Conservation (phyloP, 2,113 vertebrate species). For the Coptodon bakossiorum region DNA sequence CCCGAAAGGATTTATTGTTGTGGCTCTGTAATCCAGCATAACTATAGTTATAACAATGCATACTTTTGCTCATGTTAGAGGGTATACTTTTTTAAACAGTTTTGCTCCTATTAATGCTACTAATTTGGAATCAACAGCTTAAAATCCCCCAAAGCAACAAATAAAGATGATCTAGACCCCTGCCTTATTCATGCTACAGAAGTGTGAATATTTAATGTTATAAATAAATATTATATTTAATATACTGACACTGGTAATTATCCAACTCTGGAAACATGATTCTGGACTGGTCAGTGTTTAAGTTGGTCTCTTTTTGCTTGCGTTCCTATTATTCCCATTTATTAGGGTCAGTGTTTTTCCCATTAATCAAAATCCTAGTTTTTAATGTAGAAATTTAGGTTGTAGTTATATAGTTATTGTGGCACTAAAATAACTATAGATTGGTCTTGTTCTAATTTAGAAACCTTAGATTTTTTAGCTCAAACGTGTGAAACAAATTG, state of each 20-base stretch:
- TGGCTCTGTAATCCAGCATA: not conserved
- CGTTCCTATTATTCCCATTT: not conserved
- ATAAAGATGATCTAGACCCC: not conserved
- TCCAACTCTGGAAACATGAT: not conserved
- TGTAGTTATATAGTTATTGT: not conserved
- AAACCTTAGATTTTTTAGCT: not conserved
- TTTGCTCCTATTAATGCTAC: not conserved
- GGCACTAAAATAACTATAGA: not conserved
- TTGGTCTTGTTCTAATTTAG: not conserved
- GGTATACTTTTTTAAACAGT: not conserved
- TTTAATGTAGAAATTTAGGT: not conserved
- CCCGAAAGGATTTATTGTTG: not conserved
- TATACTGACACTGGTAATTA: not conserved
- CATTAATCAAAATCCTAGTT: not conserved
- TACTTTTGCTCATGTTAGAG: not conserved
- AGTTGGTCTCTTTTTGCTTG: not conserved
- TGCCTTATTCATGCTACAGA: accelerated
- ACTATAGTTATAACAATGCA: not conserved
- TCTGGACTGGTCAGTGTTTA: not conserved
- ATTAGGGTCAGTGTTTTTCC: not conserved
- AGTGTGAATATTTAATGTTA: not conserved
- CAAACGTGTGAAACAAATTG: not conserved
- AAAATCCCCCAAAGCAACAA: not conserved
- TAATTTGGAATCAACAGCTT: not conserved
- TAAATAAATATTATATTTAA: not conserved